A percentile compares a stretch with the other conserved stretches of the same genome.
These are phyloP conservation scores for Pristis pectinata DNA, from an alignment of 2,797 vertebrate genomes.

Conservation along the genomic window DNA sequence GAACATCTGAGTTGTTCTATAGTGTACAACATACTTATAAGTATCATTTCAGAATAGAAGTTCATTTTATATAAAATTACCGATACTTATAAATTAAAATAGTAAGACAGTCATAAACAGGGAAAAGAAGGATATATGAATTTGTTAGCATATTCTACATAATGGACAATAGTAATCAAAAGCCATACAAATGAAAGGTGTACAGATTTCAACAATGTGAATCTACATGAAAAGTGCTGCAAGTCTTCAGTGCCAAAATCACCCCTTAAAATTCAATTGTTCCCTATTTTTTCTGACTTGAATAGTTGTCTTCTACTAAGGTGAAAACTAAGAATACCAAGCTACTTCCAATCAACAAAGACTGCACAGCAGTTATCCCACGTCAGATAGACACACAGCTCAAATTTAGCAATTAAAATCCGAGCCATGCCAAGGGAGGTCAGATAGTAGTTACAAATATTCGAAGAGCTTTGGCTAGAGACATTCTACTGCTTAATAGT, in stretches of 20 bases:
- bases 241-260: background rate
- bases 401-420: background rate
- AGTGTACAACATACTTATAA: background rate
- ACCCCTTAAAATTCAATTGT: background rate
- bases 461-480: background rate
- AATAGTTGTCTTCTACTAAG: background rate
- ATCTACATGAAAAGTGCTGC: background rate
- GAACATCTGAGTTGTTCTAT: background rate
- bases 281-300: background rate
- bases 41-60: background rate
- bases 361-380: background rate
- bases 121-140: background rate
- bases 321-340: background rate
- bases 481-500: background rate
- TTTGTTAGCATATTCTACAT: background rate
- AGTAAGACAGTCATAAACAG: background rate
- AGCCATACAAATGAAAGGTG: background rate
- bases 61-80: background rate
- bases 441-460: background rate
- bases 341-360: background rate
- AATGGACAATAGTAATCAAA: background rate
- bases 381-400: background rate
- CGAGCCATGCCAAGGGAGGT: background rate
- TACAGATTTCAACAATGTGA: background rate
- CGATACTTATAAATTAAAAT: background rate